Conservation (phyloP, 2,113 vertebrate genomes). For the Sardina pilchardus region DNA sequence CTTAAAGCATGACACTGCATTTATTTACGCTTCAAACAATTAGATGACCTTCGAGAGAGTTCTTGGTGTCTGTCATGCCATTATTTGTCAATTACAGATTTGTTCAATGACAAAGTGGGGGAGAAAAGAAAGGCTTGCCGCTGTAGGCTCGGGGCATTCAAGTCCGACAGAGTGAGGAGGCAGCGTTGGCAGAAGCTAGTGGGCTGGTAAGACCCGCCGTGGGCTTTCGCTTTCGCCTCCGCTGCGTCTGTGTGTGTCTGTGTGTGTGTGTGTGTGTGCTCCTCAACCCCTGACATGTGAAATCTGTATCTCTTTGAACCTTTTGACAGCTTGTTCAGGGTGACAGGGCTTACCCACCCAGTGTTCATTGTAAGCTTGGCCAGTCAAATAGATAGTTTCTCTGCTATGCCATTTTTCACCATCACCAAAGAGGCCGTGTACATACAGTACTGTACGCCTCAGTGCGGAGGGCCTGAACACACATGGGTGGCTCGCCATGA, state of each 20-base stretch:
- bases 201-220: background rate
- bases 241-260: too few species aligned
- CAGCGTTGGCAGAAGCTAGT: background rate
- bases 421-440: slow-evolving; percentile 6
- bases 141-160: background rate
- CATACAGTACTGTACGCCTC: background rate
- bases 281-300: slow-evolving; percentile 53
- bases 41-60: background rate
- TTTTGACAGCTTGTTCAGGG: slow-evolving; percentile 58
- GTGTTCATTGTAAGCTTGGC: slow-evolving; percentile 37
- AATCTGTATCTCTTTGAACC: slow-evolving; percentile 61
- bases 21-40: background rate
- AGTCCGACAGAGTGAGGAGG: background rate
- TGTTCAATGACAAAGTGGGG: background rate
- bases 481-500: background rate
- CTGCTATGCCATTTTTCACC: background rate
- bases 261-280: slow-evolving; percentile 42
- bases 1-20: background rate
- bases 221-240: background rate
- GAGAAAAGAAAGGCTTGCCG: background rate
- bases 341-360: slow-evolving; percentile 37
- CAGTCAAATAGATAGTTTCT: slow-evolving; percentile 17
- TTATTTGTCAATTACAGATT: background rate
- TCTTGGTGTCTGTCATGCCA: background rate
- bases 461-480: background rate